Conservation (phyloP, 2,888 invertebrate genomes). For the Balanococcus diminutus region DNA sequence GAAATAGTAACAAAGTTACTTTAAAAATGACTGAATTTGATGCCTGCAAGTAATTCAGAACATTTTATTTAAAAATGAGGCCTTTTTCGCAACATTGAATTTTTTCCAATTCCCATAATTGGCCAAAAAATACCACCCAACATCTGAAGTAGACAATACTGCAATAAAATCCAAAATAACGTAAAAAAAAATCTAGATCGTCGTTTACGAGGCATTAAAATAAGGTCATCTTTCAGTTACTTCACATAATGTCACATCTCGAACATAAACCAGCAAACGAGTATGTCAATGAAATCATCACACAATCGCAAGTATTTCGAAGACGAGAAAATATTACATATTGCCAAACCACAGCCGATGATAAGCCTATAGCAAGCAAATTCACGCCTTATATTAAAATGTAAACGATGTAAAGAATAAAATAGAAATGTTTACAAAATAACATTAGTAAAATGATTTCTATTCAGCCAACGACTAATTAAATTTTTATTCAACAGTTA, state of each 20-base stretch:
- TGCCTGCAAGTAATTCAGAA: too few species aligned
- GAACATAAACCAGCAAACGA: neutral
- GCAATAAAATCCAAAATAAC: neutral
- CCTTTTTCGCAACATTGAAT: too few species aligned
- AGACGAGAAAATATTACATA: neutral
- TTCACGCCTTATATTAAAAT: too few species aligned
- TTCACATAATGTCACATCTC: neutral
- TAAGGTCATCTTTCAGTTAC: conserved; percentile 14
- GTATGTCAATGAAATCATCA: neutral
- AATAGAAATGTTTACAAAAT: neutral
- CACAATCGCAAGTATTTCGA: neutral
- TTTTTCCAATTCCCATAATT: too few species aligned
- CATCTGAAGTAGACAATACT: neutral
- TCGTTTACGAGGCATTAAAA: neutral
- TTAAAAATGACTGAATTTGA: too few species aligned
- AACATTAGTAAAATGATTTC: neutral
- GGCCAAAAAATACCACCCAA: too few species aligned
- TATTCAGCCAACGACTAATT: conserved; percentile 42
- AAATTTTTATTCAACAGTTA: neutral
- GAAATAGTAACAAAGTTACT: too few species aligned
- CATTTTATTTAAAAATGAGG: too few species aligned
- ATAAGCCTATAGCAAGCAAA: too few species aligned
- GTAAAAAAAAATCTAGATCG: neutral
- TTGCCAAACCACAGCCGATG: too few species aligned
- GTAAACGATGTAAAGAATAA: neutral